Percentiles rank a stretch among this genome's conserved stretches.
phyloP scores from a whole-genome alignment of 2,888 invertebrate genomes.

The Drosophila melanosoma region DNA sequence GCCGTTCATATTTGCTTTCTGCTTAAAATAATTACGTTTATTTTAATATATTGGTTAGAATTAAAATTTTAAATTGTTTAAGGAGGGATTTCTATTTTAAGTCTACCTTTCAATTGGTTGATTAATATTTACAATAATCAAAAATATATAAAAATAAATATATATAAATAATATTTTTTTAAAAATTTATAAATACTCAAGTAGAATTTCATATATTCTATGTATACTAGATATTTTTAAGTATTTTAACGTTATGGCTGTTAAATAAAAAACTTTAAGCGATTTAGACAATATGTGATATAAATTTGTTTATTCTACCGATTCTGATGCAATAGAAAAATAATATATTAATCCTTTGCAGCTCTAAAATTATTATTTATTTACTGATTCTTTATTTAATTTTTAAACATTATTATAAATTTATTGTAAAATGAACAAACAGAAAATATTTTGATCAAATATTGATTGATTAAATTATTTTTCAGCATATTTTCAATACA shows the following conservation, averaged over 20 bases:
- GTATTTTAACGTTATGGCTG: background rate
- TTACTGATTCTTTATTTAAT: background rate
- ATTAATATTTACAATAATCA: background rate
- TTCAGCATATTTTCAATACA: background rate
- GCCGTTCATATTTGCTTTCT: background rate
- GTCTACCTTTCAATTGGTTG: too few species aligned
- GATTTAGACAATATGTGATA: background rate
- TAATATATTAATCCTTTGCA: too few species aligned
- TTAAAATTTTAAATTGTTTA: too few species aligned
- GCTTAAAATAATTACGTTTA: too few species aligned
- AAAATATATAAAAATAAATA: background rate
- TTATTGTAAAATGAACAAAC: background rate
- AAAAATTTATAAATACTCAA: background rate
- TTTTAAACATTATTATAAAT: background rate
- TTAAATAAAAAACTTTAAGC: accelerated
- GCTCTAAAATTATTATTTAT: too few species aligned
- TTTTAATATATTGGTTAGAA: too few species aligned
- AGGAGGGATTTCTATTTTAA: too few species aligned
- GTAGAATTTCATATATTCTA: background rate
- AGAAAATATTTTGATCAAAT: background rate
- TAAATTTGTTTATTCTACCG: background rate
- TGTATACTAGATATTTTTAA: background rate
- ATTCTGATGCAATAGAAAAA: background rate
- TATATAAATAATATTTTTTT: background rate
- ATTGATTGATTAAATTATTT: background rate